Evolutionary conservation across 2,113 vertebrate genomes (phyloP), one percentile per base, ranked within the genome.

Genomic region (Carlito syrichta): DNA sequence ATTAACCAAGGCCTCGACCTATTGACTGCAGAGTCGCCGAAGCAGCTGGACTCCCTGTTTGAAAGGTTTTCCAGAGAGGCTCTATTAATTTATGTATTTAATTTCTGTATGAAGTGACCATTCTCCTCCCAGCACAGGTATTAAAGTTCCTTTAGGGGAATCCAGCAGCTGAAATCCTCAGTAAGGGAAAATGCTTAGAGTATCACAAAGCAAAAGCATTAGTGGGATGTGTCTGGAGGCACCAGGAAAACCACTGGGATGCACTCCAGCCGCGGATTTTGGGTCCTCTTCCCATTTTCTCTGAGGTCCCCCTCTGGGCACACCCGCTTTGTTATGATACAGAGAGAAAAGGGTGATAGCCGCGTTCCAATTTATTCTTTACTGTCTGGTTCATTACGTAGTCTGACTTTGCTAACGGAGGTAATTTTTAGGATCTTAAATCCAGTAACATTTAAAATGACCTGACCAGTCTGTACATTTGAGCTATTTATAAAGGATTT

Each of bases 41-140:
- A 93, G 97, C 96, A 90, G 91, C 97, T 73, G 89, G 91, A 84
- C 93, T 94, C 91, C 83, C 74, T 43, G 23, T 97, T 95, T 98
- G 97, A 95, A 95, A 96, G 95, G 56, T 68, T 97, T 98, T 93
- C 91, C 13, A 9, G 85, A 94, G 91, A 86, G 86, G 94, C 23
- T 92, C 97, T 98, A 97, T 98, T 98, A 97, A 98, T 97, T 98
- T 98, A 97, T 97, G 97, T 97, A 97, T 97, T 98, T 98, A 96
- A 98, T 98, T 97, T 98, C 93, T 92, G 76, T 90, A 92, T 19
- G 52, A 95, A 96, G 96, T 54, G 38, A 78, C 86, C 25, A 9
- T 93, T 88, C 69, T 71, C 95, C 78, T 87, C 77, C 86, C 93
- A 92, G 71, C 84, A 73, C 79, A 97, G 96, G 97, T 97, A 96